Evolutionary conservation across 1,140 invertebrate genomes (phyloP).

Genomic region (Marisa cornuarietis): DNA sequence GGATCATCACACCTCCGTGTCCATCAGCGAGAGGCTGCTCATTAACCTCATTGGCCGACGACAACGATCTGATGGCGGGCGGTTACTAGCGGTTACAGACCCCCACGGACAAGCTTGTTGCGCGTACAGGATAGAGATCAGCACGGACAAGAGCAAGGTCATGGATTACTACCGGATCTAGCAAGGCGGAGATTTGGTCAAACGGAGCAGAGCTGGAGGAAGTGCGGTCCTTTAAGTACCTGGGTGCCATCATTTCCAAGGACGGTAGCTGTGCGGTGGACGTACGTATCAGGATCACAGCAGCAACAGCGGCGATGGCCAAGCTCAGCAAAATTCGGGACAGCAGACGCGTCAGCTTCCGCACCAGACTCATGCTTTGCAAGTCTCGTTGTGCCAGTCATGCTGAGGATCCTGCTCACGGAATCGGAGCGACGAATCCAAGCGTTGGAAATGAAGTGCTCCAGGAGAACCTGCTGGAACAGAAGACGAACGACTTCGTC

Average conservation of each 20-base stretch:
- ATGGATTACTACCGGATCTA: background rate
- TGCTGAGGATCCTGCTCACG: too few species aligned
- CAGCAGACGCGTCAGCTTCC: background rate
- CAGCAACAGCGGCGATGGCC: background rate
- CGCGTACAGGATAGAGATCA: constrained; percentile 1
- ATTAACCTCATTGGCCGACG: too few species aligned
- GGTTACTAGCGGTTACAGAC: too few species aligned
- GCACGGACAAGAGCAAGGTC: background rate
- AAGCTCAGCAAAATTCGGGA: background rate
- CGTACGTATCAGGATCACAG: background rate
- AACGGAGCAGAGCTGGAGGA: background rate
- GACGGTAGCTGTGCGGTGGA: background rate
- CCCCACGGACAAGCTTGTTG: background rate
- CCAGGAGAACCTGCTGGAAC: too few species aligned
- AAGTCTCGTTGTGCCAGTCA: background rate
- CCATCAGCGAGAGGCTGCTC: too few species aligned
- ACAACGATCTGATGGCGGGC: too few species aligned
- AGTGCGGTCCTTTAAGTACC: background rate
- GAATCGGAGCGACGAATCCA: too few species aligned
- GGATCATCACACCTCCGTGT: too few species aligned
- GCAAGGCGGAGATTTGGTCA: background rate
- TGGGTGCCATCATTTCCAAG: background rate
- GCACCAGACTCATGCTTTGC: background rate
- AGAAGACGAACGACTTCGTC: too few species aligned
- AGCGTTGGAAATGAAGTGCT: too few species aligned